Base-by-base conservation (phyloP, 1,140 invertebrate genomes). In the Drosophila trapezifrons region DNA sequence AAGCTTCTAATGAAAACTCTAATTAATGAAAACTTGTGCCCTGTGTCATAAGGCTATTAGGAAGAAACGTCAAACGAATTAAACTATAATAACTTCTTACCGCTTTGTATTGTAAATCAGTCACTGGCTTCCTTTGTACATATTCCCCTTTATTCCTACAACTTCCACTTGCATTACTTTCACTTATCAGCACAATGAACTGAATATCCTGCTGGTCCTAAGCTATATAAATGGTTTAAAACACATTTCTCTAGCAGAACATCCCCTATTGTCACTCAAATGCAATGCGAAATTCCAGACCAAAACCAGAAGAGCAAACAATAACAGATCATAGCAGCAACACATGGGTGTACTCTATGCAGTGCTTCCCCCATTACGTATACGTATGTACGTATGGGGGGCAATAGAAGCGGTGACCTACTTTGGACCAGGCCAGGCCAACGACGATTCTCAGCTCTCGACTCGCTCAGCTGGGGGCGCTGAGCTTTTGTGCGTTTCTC, bases 381-480 rank as follows among this genome's bases (percentile, higher is more conserved):
- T 27, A 70, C 67, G 65, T n/a, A 69, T 12, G 47, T 32, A 69
- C 7, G 47, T 32, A 18, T 27, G 64, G 22, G 67, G 67, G 67
- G 64, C 67, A 71, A 71, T 71, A 70, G 67, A 70, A 18, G 51
- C 51, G 51, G 49, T 71, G 67, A 71, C 67, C 67, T 71, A 71
- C 25, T 71, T 71, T 49, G 66, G 42, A 20, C 56, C 56, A 49
- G 56, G 27, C 25, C 56, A 32, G 49, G 25, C 56, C 43, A 64
- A 18, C 35, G 27, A 57, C 13, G 35, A 22, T 66, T 49, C 64
- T 66, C 64, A 18, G 27, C 66, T 46, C 66, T 62, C 43, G 56
- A 51, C 65, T 40, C 37, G 13, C 62, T 45, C 12, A 37, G 17
- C 46, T 45, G 60, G 17, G 59, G 59, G 59, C 58, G 37, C 45